phyloP scores from a whole-genome alignment of 2,113 vertebrate species.

The Callochromis pleurospilus region DNA sequence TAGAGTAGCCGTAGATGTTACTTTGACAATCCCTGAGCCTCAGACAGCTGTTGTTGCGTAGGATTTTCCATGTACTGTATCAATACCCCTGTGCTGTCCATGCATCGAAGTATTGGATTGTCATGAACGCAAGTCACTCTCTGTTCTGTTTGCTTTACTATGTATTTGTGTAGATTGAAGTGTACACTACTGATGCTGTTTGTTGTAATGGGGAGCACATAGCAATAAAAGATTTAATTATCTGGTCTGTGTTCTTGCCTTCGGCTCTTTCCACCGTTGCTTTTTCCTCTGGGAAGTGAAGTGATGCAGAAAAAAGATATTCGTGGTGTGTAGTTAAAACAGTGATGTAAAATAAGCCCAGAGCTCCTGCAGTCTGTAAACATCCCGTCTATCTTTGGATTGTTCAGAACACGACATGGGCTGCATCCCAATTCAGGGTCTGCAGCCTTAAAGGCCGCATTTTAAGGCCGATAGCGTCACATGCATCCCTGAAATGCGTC shows the following conservation, averaged over 20 bases:
- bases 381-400: background rate
- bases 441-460: too few relatives aligned
- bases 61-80: conserved; percentile 50
- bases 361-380: background rate
- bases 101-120: conserved; percentile 48
- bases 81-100: conserved; percentile 9
- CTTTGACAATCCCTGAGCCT: conserved; percentile 74
- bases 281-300: background rate
- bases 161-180: conserved; percentile 72
- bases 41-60: conserved; percentile 64
- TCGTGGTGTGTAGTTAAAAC: background rate
- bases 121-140: conserved; percentile 49
- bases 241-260: background rate
- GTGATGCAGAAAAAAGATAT: background rate
- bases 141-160: conserved; percentile 63
- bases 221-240: conserved; percentile 79
- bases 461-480: accelerated
- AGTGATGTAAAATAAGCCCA: background rate
- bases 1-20: conserved; percentile 52
- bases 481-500: too few relatives aligned
- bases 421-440: accelerated
- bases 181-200: conserved; percentile 91
- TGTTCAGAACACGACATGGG: background rate
- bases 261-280: background rate
- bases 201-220: conserved; percentile 85